Base-by-base conservation (phyloP, 2,888 invertebrate species). In the Sinodicranocentrus sp. region DNA sequence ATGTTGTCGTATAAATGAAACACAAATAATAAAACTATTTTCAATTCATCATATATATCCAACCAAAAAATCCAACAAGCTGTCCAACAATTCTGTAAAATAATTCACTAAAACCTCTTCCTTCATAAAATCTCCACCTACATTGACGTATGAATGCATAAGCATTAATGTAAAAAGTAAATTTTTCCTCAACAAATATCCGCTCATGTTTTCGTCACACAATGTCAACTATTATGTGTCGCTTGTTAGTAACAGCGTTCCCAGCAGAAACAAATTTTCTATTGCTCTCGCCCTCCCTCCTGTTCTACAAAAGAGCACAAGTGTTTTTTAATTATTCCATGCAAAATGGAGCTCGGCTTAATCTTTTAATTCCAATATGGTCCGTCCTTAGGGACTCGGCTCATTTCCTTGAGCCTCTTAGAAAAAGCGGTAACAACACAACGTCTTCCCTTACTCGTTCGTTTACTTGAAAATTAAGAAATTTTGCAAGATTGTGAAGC, bases 291-390 rank as follows among this genome's bases (percentile, higher is more conserved):
- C n/a, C n/a, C n/a, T n/a, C n/a, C n/a, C 5, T 39, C 6, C 39
- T 13, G 39, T 39, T 39, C 39, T 8, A 8, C 39, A 8, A 13
- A 39, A 63, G 52, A 75, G 44, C 75, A 26, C 61, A 75, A 75
- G 75, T 75, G 75, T 75, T 75, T 75, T 75, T 75, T 75, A 75
- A 75, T 75, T 75, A 75, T 75, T 75, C 33, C 26, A 63, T 75
- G 75, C 75, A 75, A 63, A 75, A 75, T 63, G 63, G 63, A 26
- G 39, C 28, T 28, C 26, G 28, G 48, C 63, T 61, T 75, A 75
- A 75, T 75, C 75, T 63, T 52, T 75, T 75, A 75, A 75, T 75
- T 75, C 75, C 75, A 63, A 75, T 75, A 75, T 63, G 75, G 75
- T 26, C 39, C 61, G 63, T 75, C 75, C 28, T 17, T 21, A 44